These are phyloP conservation scores for Anguilla marmorata DNA, from an alignment of 2,797 vertebrate genomes.

Conservation along the genomic window DNA sequence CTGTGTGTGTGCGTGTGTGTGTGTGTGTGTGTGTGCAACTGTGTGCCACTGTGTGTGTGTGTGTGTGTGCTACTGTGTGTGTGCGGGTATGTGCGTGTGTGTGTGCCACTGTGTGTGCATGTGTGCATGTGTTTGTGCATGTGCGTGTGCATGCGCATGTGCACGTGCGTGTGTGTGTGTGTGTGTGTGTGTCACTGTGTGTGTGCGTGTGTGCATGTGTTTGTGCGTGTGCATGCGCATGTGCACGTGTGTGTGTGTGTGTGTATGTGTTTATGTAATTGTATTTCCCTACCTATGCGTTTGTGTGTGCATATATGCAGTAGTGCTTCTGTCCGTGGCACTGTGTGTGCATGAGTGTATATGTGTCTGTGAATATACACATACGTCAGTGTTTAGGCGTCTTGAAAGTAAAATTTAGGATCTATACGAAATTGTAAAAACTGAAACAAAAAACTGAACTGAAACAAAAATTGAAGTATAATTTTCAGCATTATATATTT, in stretches of 20 bases:
- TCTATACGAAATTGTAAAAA: too few species aligned
- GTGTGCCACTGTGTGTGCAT: background rate
- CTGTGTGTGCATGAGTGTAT: background rate
- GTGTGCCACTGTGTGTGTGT: background rate
- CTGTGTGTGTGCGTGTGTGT: too few species aligned
- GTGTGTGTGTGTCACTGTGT: background rate
- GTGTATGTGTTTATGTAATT: too few species aligned
- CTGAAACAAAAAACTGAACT: background rate
- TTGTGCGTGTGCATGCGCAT: too few species aligned
- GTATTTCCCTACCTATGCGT: too few species aligned
- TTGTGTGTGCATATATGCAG: too few species aligned
- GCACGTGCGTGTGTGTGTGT: background rate
- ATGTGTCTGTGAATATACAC: background rate
- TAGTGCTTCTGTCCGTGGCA: too few species aligned
- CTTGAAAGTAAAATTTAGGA: background rate
- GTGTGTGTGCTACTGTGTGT: background rate
- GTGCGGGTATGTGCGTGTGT: constrained; percentile 7
- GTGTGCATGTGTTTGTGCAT: background rate
- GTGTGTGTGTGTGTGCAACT: too few species aligned
- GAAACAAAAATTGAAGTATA: too few species aligned
- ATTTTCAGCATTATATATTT: too few species aligned
- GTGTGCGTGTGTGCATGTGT: too few species aligned
- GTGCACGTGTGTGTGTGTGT: too few species aligned
- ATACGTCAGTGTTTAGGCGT: background rate
- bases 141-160: background rate